Conservation (phyloP, 2,797 vertebrate genomes). For the Falco peregrinus region DNA sequence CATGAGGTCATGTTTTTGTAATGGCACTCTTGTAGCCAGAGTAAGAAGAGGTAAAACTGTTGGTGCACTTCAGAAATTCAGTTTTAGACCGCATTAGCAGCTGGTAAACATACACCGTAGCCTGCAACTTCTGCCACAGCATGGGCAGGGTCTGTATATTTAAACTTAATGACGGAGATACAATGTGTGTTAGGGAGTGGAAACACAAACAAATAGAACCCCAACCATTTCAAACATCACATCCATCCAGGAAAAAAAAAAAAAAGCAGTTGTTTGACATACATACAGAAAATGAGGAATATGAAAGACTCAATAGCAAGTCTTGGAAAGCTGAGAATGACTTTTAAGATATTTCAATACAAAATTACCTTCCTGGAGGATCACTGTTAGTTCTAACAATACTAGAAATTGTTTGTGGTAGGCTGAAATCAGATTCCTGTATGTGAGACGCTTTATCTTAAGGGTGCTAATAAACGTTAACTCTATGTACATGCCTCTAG, state of each 20-base stretch:
- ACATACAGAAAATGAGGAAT: not conserved
- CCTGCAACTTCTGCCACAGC: not conserved
- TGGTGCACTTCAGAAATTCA: not conserved
- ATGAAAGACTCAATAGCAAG: not conserved
- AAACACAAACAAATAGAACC: constrained; percentile 12
- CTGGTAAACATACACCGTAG: not conserved
- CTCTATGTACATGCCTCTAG: not conserved
- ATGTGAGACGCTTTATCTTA: not conserved
- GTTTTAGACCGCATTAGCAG: not conserved
- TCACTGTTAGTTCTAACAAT: not conserved
- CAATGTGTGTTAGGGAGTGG: not conserved
- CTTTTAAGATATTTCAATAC: not conserved
- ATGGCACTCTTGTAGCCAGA: not conserved
- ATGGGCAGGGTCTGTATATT: not conserved
- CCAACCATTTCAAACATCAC: not conserved
- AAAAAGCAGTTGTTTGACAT: not conserved
- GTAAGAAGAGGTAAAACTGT: not conserved
- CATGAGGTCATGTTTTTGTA: not conserved
- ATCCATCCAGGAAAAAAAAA: not conserved
- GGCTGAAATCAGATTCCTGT: not conserved
- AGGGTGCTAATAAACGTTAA: not conserved
- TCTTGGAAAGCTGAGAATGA: not conserved
- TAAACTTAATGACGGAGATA: not conserved
- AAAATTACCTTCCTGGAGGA: not conserved
- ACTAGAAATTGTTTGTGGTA: not conserved